Percentiles rank a stretch among this genome's conserved stretches.
Conservation (phyloP, 1,140 invertebrate genomes). For the Drosophila kohkoa region DNA sequence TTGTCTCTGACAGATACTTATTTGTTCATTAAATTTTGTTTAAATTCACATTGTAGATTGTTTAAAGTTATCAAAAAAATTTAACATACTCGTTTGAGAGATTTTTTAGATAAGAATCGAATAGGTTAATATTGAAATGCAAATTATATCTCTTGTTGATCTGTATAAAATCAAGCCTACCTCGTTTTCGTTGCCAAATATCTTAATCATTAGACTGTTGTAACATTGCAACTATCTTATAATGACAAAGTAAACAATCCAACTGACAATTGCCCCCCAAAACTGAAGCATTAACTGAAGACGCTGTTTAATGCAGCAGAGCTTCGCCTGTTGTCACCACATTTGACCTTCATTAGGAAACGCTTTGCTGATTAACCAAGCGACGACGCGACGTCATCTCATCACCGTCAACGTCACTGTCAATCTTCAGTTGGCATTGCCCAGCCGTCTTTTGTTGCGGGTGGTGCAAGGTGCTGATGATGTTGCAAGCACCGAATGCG, state of each 20-base stretch:
- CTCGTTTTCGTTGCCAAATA: no score
- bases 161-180: no score
- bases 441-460: not conserved
- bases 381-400: conserved; percentile 26
- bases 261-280: conserved; percentile 1
- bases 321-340: conserved; percentile 54
- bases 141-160: no score
- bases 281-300: not conserved
- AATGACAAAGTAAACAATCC: conserved; percentile 7
- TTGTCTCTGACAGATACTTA: no score
- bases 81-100: no score
- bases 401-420: conserved; percentile 25
- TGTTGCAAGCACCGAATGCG: conserved; percentile 28
- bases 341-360: conserved; percentile 65
- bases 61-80: no score
- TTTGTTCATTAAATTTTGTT: no score
- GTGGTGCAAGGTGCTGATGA: conserved; percentile 20
- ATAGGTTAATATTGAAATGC: no score
- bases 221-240: no score
- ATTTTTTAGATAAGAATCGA: no score
- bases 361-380: conserved; percentile 53
- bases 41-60: no score
- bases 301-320: not conserved
- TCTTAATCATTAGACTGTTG: no score
- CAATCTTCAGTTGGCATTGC: conserved; percentile 12